Evolutionary conservation across 2,113 vertebrate species (phyloP).

Genomic region (Cheilinus undulatus): DNA sequence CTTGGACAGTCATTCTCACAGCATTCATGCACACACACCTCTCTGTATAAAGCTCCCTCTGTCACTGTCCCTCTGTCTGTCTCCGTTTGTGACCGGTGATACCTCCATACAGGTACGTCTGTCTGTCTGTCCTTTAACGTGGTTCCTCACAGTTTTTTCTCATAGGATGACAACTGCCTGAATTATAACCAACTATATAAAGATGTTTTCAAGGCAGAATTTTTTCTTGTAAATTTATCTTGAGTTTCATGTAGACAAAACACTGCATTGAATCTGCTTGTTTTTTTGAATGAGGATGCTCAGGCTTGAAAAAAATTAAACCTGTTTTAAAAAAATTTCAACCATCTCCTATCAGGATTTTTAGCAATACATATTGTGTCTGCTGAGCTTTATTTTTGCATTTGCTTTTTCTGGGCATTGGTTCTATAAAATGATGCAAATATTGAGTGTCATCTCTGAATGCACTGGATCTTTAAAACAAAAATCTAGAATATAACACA

Average conservation of each 20-base stretch:
- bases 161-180: neutral
- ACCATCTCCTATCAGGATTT: too few species aligned
- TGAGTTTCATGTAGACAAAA: too few species aligned
- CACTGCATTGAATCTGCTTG: too few species aligned
- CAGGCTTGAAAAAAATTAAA: too few species aligned
- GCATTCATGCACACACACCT: slow-evolving; percentile 44
- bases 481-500: too few species aligned
- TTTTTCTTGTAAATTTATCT: too few species aligned
- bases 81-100: slow-evolving; percentile 25
- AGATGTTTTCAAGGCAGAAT: neutral
- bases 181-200: neutral
- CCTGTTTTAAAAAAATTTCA: too few species aligned
- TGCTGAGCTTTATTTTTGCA: too few species aligned
- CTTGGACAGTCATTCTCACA: slow-evolving; percentile 60
- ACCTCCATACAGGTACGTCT: slow-evolving; percentile 66
- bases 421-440: too few species aligned
- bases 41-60: slow-evolving; percentile 73
- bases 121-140: slow-evolving; percentile 27
- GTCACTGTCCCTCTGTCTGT: slow-evolving; percentile 40
- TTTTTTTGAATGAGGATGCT: too few species aligned
- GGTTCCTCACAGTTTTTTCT: neutral
- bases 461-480: neutral
- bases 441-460: neutral
- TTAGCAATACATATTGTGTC: too few species aligned
- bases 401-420: too few species aligned